Percentiles rank a stretch among this genome's conserved stretches.
Evolutionary conservation across 2,797 vertebrate genomes (phyloP).

Genomic region (Petrocephalus sullivani): DNA sequence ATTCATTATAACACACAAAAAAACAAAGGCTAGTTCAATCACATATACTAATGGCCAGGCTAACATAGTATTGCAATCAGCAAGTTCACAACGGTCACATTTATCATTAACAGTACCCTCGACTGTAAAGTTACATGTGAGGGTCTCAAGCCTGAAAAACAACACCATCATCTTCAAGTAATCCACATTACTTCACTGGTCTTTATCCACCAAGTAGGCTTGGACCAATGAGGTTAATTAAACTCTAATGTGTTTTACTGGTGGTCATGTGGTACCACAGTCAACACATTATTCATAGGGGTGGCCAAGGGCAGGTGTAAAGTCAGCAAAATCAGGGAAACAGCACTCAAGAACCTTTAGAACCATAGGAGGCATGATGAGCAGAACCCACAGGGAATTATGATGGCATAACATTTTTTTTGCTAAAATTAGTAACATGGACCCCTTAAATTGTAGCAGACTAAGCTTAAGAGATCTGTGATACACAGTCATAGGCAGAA

Average conservation of each 20-base stretch:
- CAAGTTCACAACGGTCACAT: conserved; percentile 26
- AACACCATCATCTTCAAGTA: conserved; percentile 51
- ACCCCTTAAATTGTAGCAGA: neutral
- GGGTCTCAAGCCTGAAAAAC: conserved; percentile 20
- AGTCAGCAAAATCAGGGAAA: neutral
- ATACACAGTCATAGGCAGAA: neutral
- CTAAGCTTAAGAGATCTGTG: neutral
- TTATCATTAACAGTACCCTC: conserved; percentile 48
- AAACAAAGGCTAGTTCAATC: conserved; percentile 18
- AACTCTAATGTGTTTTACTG: conserved; percentile 51
- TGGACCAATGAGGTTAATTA: conserved; percentile 60
- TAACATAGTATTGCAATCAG: neutral
- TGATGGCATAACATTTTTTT: neutral
- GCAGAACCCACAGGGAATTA: neutral
- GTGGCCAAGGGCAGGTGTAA: neutral
- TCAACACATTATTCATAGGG: conserved; percentile 22
- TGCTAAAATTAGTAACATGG: neutral
- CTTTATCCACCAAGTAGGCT: conserved; percentile 34
- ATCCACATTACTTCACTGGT: conserved; percentile 52
- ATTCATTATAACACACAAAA: conserved; percentile 19
- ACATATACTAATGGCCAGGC: neutral
- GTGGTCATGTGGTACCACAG: conserved; percentile 30
- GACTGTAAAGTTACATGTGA: conserved; percentile 26
- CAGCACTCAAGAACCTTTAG: neutral
- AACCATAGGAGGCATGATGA: neutral